Evolutionary conservation across 2,113 vertebrate species (phyloP).

Genomic region (Notarius lentiginosus): DNA sequence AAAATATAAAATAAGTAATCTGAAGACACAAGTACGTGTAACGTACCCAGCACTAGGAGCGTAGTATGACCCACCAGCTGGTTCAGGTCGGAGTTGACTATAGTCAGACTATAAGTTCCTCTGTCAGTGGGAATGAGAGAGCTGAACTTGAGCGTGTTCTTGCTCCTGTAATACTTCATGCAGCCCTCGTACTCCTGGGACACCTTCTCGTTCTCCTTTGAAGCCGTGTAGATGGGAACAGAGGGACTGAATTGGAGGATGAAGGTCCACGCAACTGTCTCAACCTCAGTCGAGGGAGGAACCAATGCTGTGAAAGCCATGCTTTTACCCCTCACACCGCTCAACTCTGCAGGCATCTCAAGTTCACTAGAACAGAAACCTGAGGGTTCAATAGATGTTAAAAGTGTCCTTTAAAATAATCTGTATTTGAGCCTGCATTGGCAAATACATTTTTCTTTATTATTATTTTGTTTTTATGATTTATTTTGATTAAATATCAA

Average conservation of each 20-base stretch:
- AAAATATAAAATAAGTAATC: background rate
- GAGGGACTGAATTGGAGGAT: fast-evolving
- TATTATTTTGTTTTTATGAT: too few species aligned
- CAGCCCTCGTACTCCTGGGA: background rate
- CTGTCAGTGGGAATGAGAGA: conserved; percentile 2
- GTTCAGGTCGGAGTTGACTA: fast-evolving
- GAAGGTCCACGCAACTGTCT: conserved; percentile 20
- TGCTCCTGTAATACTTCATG: background rate
- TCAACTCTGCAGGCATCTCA: fast-evolving
- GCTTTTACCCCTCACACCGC: conserved; percentile 47
- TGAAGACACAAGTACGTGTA: background rate
- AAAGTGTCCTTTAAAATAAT: background rate
- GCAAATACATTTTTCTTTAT: background rate
- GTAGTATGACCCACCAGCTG: fast-evolving
- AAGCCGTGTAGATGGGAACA: background rate
- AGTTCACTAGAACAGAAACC: conserved; percentile 28
- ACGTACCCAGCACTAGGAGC: conserved; percentile 50
- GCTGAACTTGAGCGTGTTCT: conserved; percentile 13
- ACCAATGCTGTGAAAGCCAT: conserved; percentile 21
- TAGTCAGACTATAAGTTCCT: background rate
- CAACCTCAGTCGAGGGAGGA: fast-evolving
- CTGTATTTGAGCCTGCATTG: background rate
- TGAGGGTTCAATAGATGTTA: background rate
- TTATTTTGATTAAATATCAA: too few species aligned
- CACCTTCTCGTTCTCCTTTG: fast-evolving